These are phyloP conservation scores for Trinectes maculatus DNA, from an alignment of 2,113 vertebrate species.

Conservation along the genomic window DNA sequence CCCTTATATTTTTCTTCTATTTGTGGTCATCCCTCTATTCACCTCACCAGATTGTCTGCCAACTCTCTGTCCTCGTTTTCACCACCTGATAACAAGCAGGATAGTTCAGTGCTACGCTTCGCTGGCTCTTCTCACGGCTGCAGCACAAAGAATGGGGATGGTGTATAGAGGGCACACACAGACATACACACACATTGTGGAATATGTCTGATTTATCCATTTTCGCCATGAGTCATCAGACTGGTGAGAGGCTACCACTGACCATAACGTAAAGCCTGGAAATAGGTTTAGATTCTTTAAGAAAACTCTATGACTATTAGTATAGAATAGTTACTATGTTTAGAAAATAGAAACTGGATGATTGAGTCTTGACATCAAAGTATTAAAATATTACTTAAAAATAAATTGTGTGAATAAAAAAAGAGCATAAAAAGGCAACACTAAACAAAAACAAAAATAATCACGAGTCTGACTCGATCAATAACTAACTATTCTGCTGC, in stretches of 20 bases:
- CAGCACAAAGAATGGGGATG: slow-evolving; percentile 47
- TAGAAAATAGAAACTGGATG: no score
- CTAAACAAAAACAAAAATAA: background rate
- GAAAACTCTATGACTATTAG: no score
- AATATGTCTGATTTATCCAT: slow-evolving; percentile 40
- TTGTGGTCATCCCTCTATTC: slow-evolving; percentile 37
- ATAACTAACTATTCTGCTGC: slow-evolving; percentile 12
- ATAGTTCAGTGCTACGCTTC: slow-evolving; percentile 40
- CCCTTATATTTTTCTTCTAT: slow-evolving; percentile 40
- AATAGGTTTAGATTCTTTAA: no score
- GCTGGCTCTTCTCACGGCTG: slow-evolving; percentile 30
- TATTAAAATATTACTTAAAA: background rate
- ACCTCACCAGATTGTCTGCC: slow-evolving; percentile 27
- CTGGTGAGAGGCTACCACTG: slow-evolving; percentile 27
- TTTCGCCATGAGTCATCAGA: slow-evolving; percentile 55
- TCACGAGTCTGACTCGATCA: slow-evolving; percentile 14
- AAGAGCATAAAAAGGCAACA: no score
- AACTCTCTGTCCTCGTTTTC: slow-evolving; percentile 48
- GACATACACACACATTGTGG: background rate
- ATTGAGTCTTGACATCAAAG: no score
- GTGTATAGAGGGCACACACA: background rate
- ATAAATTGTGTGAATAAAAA: no score
- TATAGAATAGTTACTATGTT: no score
- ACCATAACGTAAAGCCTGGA: slow-evolving; percentile 40
- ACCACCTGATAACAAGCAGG: slow-evolving; percentile 63